These are phyloP conservation scores for Hypolimnas misippus DNA, from an alignment of 2,888 invertebrate species.

Conservation along the genomic window DNA sequence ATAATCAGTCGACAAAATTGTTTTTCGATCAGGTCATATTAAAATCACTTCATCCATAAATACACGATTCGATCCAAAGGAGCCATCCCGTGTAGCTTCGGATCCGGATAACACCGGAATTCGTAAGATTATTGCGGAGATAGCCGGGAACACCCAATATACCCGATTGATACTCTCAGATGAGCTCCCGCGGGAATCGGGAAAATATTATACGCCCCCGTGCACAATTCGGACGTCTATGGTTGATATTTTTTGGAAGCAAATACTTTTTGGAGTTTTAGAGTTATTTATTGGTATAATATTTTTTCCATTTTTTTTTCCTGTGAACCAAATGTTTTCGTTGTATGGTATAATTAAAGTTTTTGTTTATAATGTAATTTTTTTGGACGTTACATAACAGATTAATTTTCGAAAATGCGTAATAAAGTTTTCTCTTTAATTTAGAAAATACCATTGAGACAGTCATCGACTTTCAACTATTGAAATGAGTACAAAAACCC, in stretches of 20 bases:
- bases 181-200: conserved; percentile 63
- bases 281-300: no score
- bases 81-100: conserved; percentile 11
- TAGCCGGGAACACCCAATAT: conserved; percentile 57
- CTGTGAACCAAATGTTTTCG: background rate
- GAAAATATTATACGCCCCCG: conserved; percentile 45
- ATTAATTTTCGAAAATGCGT: no score
- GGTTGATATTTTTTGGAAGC: conserved; percentile 9
- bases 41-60: background rate
- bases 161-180: conserved; percentile 73
- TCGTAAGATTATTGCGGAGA: conserved; percentile 66
- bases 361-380: no score
- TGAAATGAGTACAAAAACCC: background rate
- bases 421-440: no score
- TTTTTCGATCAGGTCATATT: background rate
- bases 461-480: background rate
- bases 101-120: conserved; percentile 49
- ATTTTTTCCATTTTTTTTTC: no score
- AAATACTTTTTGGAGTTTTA: background rate
- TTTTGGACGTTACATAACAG: no score
- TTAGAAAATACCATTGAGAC: no score
- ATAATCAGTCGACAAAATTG: no score
- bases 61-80: background rate
- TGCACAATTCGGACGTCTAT: conserved; percentile 6
- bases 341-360: background rate